Percentiles rank a stretch among this genome's conserved stretches.
Conservation (phyloP, 2,113 vertebrate genomes). For the Turnix velox region DNA sequence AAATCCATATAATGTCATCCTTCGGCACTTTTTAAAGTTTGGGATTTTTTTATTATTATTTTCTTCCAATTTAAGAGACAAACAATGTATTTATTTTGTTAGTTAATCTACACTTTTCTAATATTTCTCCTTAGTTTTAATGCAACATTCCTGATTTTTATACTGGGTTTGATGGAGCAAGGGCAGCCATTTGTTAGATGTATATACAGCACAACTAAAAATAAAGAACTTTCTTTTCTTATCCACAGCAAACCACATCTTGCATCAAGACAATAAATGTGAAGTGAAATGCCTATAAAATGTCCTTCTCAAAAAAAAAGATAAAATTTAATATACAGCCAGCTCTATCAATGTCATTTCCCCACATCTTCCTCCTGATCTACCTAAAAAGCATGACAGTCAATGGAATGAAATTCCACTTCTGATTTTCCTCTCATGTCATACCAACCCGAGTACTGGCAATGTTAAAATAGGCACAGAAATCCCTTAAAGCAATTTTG, state of each 20-base stretch:
- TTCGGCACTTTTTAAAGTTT: not conserved
- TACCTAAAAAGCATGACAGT: not conserved
- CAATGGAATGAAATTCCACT: not conserved
- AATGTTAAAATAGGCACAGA: not conserved
- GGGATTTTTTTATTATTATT: fast-evolving
- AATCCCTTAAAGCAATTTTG: conserved; percentile 14
- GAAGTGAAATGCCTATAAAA: not conserved
- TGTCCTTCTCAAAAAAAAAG: not conserved
- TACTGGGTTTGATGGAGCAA: not conserved
- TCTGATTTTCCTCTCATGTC: not conserved
- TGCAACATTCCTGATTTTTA: not conserved
- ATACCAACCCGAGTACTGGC: not conserved
- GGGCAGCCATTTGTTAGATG: not conserved
- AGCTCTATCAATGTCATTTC: not conserved
- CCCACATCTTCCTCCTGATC: not conserved
- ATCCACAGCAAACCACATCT: not conserved
- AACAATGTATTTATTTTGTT: not conserved
- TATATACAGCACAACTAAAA: not conserved
- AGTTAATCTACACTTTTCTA: not conserved
- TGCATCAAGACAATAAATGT: not conserved
- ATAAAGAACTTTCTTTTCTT: not conserved
- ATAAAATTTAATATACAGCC: not conserved
- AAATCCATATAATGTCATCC: not conserved
- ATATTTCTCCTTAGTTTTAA: not conserved
- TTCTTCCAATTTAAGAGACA: not conserved